Evolutionary conservation across 2,113 vertebrate species (phyloP), one percentile per base, ranked within the genome.

Genomic region (Lasiurus cinereus): DNA sequence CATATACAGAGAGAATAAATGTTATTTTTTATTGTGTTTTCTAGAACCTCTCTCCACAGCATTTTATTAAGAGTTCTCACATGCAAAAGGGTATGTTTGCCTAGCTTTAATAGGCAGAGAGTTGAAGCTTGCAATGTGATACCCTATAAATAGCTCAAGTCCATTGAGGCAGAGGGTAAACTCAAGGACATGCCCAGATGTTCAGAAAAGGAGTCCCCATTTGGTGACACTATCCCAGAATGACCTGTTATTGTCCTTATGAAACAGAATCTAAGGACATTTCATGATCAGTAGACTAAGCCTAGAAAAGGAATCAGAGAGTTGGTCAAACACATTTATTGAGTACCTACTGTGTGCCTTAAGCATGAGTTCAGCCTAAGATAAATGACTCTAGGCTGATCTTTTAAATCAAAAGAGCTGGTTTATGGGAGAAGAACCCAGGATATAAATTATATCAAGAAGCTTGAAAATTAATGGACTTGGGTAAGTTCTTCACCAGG

Each of bases 401-500:
- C 31, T 92, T 73, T 64, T 62, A 8, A 83, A 69, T 66, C 10
- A 54, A 3, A 93, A 36, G 4, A 95, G 22, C 18, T 50, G 94
- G 8, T 69, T 66, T 77, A 22, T 31, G 48, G 19, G 36, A 95
- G 22, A 69, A 73, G 29, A 27, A 77, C 1, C 4, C 56, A 83
- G 56, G 11, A 21, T 33, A 5, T 52, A 1, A 83, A 64, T 74
- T 4, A 18, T n/a, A 8, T 83, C 24, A 54, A 93, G 77, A 66
- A 54, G 24, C 2, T 22, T 78, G 22, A 12, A 83, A 39, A 85
- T 29, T 39, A 33, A 56, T 88, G 13, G 8, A 10, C 13, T 39
- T n/a, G 1, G 29, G 1, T 52, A 59, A 73, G 8, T 77, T 88
- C 29, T 50, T 31, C 5, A 36, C 2, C n/a, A 59, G 16, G 64